These are phyloP conservation scores for Chironomus tentans DNA, from an alignment of 2,888 invertebrate species.

Conservation along the genomic window DNA sequence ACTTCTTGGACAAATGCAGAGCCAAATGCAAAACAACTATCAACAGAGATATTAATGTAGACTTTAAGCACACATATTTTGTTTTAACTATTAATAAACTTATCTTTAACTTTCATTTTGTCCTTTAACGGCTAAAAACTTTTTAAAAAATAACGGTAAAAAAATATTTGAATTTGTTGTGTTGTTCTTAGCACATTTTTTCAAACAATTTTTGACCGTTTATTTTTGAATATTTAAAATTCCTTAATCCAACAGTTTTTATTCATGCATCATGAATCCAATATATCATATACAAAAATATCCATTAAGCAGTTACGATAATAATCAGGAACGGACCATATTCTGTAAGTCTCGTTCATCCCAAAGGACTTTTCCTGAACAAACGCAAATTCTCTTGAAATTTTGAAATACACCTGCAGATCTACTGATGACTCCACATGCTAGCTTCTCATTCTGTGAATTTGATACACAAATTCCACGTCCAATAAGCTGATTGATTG, in stretches of 20 bases:
- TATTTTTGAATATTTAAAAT: too few species aligned
- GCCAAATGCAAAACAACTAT: conserved; percentile 50
- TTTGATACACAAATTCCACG: conserved; percentile 61
- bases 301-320: neutral
- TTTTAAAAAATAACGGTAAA: too few species aligned
- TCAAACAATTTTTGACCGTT: too few species aligned
- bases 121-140: too few species aligned
- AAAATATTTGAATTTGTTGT: too few species aligned
- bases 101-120: too few species aligned
- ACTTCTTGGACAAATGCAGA: conserved; percentile 26
- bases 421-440: conserved; percentile 78
- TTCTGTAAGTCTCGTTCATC: conserved; percentile 56
- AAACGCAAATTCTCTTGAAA: conserved; percentile 77
- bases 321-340: neutral
- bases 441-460: neutral
- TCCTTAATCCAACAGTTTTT: too few species aligned
- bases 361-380: conserved; percentile 84
- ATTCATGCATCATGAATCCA: neutral
- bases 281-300: neutral
- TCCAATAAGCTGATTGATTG: conserved; percentile 67
- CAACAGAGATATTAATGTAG: conserved; percentile 53
- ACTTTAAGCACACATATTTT: neutral
- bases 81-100: too few species aligned
- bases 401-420: conserved; percentile 82
- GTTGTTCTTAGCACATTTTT: too few species aligned